Conservation (phyloP, 2,113 vertebrate genomes). For the Odobenus rosmarus region DNA sequence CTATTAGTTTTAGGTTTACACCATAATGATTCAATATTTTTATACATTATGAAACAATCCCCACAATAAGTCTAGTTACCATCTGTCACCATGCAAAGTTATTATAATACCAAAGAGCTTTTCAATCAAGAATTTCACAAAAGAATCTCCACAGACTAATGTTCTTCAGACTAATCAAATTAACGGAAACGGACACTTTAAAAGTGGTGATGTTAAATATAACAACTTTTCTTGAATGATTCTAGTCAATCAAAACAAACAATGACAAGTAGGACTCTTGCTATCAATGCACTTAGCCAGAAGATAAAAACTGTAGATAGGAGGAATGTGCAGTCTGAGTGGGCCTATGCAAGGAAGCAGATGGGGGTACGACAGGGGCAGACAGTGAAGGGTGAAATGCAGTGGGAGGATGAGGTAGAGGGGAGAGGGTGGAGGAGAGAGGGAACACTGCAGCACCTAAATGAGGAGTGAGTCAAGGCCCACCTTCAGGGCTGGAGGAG, state of each 20-base stretch:
- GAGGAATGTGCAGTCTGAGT: not conserved
- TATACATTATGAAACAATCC: not conserved
- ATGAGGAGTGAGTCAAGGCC: not conserved
- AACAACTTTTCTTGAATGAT: slow-evolving; percentile 15
- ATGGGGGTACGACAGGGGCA: not conserved
- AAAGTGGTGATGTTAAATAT: not conserved
- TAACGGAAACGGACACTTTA: not conserved
- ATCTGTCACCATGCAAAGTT: not conserved
- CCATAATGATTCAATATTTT: not conserved
- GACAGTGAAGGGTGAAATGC: not conserved
- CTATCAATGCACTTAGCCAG: not conserved
- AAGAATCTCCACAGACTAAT: slow-evolving; percentile 30
- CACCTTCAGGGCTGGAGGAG: not conserved
- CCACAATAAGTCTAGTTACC: not conserved
- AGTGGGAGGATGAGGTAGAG: rapidly evolving
- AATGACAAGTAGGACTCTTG: not conserved
- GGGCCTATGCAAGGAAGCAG: too few relatives aligned
- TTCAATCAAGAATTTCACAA: slow-evolving; percentile 19
- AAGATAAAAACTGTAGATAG: not conserved
- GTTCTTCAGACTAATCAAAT: slow-evolving; percentile 54
- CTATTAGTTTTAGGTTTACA: not conserved
- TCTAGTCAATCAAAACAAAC: not conserved
- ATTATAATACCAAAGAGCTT: not conserved
- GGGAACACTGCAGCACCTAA: not conserved
- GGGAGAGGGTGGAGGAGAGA: not conserved